Percentiles rank a stretch among this genome's conserved stretches.
Conservation (phyloP, 2,113 vertebrate genomes). For the Microcebus tavaratra region DNA sequence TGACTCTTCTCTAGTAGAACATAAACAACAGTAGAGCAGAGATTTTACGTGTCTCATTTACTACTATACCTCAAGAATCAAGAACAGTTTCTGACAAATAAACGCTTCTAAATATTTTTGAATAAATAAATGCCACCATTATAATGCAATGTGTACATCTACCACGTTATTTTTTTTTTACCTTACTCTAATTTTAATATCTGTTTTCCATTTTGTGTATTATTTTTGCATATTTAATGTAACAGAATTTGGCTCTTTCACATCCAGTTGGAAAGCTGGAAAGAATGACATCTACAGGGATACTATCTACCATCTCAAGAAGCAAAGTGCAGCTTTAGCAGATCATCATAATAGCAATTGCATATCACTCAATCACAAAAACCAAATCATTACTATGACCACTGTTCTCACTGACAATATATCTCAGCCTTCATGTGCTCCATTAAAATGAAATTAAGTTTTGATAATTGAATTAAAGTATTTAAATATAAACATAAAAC, state of each 20-base stretch:
- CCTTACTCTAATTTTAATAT: neutral
- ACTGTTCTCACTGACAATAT: neutral
- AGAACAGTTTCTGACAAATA: neutral
- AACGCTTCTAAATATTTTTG: neutral
- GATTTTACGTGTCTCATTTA: neutral
- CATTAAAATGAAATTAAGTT: constrained; percentile 12
- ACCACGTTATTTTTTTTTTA: neutral
- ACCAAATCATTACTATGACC: neutral
- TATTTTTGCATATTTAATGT: neutral
- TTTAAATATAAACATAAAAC: neutral
- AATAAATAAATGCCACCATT: neutral
- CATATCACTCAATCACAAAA: neutral
- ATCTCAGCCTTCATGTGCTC: neutral
- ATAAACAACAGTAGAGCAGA: neutral
- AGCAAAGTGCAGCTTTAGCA: neutral
- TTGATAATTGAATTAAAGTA: neutral
- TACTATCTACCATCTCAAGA: neutral
- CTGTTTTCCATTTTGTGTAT: neutral
- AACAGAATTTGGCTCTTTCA: neutral
- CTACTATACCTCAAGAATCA: neutral
- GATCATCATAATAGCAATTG: neutral
- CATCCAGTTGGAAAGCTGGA: neutral
- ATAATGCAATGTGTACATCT: neutral
- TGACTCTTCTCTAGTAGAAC: neutral
- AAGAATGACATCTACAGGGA: neutral